phyloP scores from a whole-genome alignment of 2,888 invertebrate genomes.

The Acronicta alni region DNA sequence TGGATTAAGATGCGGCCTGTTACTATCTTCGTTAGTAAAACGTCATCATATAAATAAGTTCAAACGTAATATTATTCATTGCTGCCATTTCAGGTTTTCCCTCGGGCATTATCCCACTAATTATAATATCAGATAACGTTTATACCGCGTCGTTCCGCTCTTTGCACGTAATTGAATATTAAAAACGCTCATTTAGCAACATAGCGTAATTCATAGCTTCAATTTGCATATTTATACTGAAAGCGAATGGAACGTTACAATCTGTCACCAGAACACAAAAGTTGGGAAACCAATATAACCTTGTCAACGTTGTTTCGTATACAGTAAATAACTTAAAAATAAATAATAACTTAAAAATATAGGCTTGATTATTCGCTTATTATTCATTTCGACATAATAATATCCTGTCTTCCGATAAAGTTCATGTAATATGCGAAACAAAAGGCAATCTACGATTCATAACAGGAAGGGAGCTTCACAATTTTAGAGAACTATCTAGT shows the following conservation, averaged over 20 bases:
- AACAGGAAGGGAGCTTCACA: no score
- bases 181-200: slow-evolving; percentile 36
- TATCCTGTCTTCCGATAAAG: background rate
- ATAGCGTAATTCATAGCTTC: slow-evolving; percentile 33
- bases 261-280: slow-evolving; percentile 17
- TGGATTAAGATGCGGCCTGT: slow-evolving; percentile 2
- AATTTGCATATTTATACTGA: slow-evolving; percentile 35
- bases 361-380: background rate
- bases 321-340: background rate
- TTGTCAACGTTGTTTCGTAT: background rate
- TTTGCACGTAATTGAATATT: slow-evolving; percentile 52
- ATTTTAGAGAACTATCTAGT: no score
- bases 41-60: background rate
- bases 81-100: slow-evolving; percentile 29
- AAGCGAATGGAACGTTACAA: slow-evolving; percentile 13
- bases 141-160: slow-evolving; percentile 31
- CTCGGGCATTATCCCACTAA: slow-evolving; percentile 35
- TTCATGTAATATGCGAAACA: background rate
- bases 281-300: background rate
- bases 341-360: no score
- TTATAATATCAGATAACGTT: slow-evolving; percentile 42
- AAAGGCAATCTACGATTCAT: no score
- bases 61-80: slow-evolving; percentile 23
- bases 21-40: slow-evolving; percentile 2
- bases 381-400: slow-evolving; percentile 3